Percentiles rank a stretch among this genome's conserved stretches.
Evolutionary conservation across 1,140 invertebrate genomes (phyloP).

Genomic region (Calephelis virginiensis): DNA sequence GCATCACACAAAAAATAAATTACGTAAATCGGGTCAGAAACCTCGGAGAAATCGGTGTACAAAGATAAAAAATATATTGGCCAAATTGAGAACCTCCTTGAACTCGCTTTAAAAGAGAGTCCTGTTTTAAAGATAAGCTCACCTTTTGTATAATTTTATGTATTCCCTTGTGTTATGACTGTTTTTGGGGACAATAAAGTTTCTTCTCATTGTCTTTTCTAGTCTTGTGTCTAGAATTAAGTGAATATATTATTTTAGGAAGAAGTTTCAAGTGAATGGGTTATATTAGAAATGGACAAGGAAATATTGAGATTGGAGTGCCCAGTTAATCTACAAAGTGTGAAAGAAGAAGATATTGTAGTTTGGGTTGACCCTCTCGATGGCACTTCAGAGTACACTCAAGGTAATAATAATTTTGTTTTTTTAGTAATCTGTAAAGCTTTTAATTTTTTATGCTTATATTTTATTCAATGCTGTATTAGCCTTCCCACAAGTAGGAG

Average conservation of each 20-base stretch:
- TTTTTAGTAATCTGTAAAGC: conserved; percentile 1
- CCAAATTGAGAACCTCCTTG: no score
- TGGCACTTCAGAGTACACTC: conserved; percentile 96
- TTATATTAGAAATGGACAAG: conserved; percentile 84
- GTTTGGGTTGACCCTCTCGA: conserved; percentile 99
- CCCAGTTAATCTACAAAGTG: conserved; percentile 82
- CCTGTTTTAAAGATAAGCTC: no score
- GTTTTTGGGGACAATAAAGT: no score
- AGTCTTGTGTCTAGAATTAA: neutral
- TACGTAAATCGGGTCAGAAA: no score
- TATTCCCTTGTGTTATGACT: no score
- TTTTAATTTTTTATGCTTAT: neutral
- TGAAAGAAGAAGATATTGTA: conserved; percentile 87
- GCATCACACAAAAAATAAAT: no score
- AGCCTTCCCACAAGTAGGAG: no score
- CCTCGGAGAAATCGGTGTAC: no score
- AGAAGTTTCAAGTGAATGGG: conserved; percentile 84
- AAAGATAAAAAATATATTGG: no score
- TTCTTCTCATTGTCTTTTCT: no score
- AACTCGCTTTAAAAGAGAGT: no score
- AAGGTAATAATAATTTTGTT: conserved; percentile 75
- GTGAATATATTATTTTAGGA: conserved; percentile 42
- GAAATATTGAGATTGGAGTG: conserved; percentile 85
- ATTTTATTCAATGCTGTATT: neutral
- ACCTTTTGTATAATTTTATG: no score